Evolutionary conservation across 2,797 vertebrate species (phyloP), one percentile per base, ranked within the genome.

Genomic region (Melanogrammus aeglefinus): DNA sequence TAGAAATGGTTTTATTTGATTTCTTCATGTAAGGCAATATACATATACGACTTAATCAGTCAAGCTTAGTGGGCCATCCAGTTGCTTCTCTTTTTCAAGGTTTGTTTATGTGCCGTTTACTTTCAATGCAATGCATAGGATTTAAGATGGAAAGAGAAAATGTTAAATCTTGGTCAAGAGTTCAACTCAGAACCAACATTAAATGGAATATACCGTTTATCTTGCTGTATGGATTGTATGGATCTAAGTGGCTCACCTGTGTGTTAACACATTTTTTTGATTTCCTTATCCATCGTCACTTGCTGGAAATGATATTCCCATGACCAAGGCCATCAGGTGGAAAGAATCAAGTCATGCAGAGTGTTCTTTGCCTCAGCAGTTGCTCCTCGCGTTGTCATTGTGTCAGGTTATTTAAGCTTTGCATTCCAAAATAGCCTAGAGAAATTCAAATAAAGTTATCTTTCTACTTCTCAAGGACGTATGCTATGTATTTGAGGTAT

Each of bases 371-470:
- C 51, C 80, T 82, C 77, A 83, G 81, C 57, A 78, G 29, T 82
- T 69, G 36, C 78, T 79, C 18, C 51, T 74, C 74, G 38, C 85
- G 79, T 84, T 76, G 79, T 85, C 78, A 78, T 72, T 78, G 84
- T 78, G 75, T 84, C 73, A 70, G 82, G 73, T 47, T 29, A 6
- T 82, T 69, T 74, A 74, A n/a, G 18, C 47, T 77, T 63, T 0
- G 14, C 79, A 73, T 84, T 81, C 85, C 76, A 85, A 87, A 85
- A 86, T 81, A 57, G 75, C 71, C 83, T 5, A n/a, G 77, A 6
- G 79, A 69, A 86, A 83, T 63, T 41, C 3, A 63, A 89, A 89
- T 90, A 89, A 90, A 90, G 79, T 73, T 82, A 44, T 44, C 76
- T 88, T 91, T 91, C 88, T 90, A 88, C 78, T 78, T 82, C 79